phyloP scores from a whole-genome alignment of 2,888 invertebrate species.

The Microplitis manilae region DNA sequence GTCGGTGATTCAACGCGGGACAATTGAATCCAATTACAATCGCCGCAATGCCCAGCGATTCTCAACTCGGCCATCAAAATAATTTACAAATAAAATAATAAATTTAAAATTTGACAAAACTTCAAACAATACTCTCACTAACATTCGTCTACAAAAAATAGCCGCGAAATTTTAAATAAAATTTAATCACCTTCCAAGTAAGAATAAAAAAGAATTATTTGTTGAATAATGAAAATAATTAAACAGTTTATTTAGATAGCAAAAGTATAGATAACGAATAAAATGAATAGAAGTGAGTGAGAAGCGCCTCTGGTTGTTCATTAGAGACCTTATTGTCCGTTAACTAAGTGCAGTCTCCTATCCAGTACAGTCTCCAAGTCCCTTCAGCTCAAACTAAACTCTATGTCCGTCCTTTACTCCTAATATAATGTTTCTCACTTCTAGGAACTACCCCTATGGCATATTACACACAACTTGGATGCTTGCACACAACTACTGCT shows the following conservation, averaged over 20 bases:
- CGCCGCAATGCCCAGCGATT: conserved; percentile 58
- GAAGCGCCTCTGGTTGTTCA: conserved; percentile 70
- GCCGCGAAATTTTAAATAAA: too few species aligned
- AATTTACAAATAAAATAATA: not conserved
- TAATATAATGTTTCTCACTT: not conserved
- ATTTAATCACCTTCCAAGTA: too few species aligned
- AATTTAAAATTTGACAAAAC: not conserved
- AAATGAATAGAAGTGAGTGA: conserved; percentile 49
- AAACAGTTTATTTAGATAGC: not conserved
- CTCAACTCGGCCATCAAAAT: conserved; percentile 52
- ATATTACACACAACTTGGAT: not conserved
- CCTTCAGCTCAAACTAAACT: not conserved
- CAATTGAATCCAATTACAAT: conserved; percentile 72
- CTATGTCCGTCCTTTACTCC: not conserved
- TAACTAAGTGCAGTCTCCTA: conserved; percentile 69
- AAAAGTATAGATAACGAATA: not conserved
- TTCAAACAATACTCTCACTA: too few species aligned
- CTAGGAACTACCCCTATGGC: not conserved
- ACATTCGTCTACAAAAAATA: too few species aligned
- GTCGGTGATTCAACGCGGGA: conserved; percentile 71
- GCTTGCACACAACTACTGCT: not conserved
- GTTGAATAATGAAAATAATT: conserved; percentile 20
- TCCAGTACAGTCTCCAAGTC: not conserved
- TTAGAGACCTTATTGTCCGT: conserved; percentile 71
- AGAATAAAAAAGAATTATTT: too few species aligned